Conservation (phyloP, 2,888 invertebrate genomes). For the Ashinkailepas kermadecensis region DNA sequence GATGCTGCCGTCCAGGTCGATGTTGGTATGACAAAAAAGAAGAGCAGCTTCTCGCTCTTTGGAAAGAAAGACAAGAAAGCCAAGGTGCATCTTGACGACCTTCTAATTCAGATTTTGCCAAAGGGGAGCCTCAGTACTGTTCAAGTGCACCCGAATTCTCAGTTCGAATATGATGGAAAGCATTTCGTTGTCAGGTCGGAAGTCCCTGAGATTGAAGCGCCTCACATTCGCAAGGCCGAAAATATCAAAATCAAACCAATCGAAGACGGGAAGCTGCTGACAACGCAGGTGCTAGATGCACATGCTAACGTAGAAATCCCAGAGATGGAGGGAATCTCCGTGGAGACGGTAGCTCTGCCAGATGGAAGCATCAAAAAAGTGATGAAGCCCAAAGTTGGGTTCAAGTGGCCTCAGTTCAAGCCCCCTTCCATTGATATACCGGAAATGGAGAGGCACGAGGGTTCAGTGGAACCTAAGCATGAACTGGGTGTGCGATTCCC, state of each 20-base stretch:
- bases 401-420: slow-evolving; percentile 12
- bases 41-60: slow-evolving; percentile 8
- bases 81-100: neutral
- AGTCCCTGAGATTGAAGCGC: neutral
- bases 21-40: neutral
- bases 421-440: neutral
- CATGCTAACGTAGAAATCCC: slow-evolving; percentile 3
- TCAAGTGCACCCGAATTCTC: neutral
- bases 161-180: neutral
- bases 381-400: neutral
- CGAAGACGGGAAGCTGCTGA: slow-evolving; percentile 1
- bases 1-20: neutral
- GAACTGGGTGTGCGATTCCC: neutral
- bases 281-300: neutral
- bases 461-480: neutral
- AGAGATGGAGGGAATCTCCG: neutral
- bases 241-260: slow-evolving; percentile 3
- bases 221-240: neutral
- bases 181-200: neutral
- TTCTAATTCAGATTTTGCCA: neutral
- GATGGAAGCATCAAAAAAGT: slow-evolving; percentile 3
- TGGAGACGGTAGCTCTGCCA: neutral
- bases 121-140: neutral
- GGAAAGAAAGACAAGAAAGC: slow-evolving; percentile 1
- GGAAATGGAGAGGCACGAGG: neutral